phyloP scores from a whole-genome alignment of 2,888 invertebrate genomes.

The Nomada flava region DNA sequence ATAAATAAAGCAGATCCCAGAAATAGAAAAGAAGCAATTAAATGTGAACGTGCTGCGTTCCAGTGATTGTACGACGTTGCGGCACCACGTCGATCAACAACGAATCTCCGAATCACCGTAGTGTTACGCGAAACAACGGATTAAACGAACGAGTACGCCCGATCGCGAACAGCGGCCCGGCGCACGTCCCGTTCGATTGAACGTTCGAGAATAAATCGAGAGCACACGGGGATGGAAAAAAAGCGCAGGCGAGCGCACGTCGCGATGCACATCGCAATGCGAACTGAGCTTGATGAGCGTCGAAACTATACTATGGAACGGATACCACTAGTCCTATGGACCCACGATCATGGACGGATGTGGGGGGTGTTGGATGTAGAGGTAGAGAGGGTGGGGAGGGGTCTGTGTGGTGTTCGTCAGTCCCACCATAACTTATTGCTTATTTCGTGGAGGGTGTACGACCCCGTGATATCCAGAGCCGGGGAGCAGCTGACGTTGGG shows the following conservation, averaged over 20 bases:
- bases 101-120: too few relatives aligned
- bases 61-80: too few relatives aligned
- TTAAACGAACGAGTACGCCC: background rate
- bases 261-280: slow-evolving; percentile 71
- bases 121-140: background rate
- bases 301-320: slow-evolving; percentile 71
- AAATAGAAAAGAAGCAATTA: too few relatives aligned
- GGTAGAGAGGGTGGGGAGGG: slow-evolving; percentile 61
- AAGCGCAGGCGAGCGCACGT: slow-evolving; percentile 40
- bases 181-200: slow-evolving; percentile 15
- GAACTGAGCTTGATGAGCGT: slow-evolving; percentile 70
- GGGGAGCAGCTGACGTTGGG: slow-evolving; percentile 80
- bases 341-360: slow-evolving; percentile 62
- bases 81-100: too few relatives aligned
- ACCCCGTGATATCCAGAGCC: slow-evolving; percentile 64
- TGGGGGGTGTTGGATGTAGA: slow-evolving; percentile 59
- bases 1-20: too few relatives aligned
- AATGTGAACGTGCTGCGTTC: too few relatives aligned
- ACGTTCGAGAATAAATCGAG: slow-evolving; percentile 18
- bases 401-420: slow-evolving; percentile 62
- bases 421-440: slow-evolving; percentile 82
- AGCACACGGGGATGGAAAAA: slow-evolving; percentile 41
- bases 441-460: slow-evolving; percentile 77
- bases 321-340: slow-evolving; percentile 64
- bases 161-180: background rate